Evolutionary conservation across 2,797 vertebrate species (phyloP), one percentile per base, ranked within the genome.

Genomic region (Anisognathus igniventris): DNA sequence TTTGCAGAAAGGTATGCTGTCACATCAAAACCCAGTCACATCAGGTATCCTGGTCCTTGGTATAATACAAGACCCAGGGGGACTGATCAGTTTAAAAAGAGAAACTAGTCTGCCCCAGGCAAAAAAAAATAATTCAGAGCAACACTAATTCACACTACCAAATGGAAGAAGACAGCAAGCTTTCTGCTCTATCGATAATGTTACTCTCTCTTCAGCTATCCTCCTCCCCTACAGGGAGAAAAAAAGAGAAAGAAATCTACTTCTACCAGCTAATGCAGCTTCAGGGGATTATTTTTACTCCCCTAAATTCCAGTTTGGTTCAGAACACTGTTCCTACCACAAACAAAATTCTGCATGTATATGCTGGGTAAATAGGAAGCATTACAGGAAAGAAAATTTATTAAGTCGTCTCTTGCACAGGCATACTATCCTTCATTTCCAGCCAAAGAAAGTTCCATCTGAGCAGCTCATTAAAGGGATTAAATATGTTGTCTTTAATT

Each of bases 31-130:
- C 71, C n/a, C 74, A 88, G 92, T 85, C 88, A 94, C 30, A 91
- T 75, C 76, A 94, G 62, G 70, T 94, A 77, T 85, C 79, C 50
- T 80, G 37, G 53, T 89, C 90, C 88, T 78, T 30, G 14, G 68
- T 73, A 86, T 91, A 95, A 89, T 86, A 95, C 6, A 16, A 95
- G 73, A 77, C 71, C 48, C 67, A 91, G 62, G 74, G 53, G 70
- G 79, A 96, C 56, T 65, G 90, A 92, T 88, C 92, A 77, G 77
- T 86, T 96, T 96, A 86, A 85, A 97, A 97, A 92, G 65, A 90
- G 47, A 97, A 96, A 95, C 77, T 54, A 83, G 50, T 68, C 60
- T 81, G 51, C 87, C 73, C 12, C 48, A 78, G 87, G 92, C 67
- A 88, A 93, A 94, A 95, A 57, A 94, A 86, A 78, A 51, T 50